Base-by-base conservation (phyloP, 2,797 vertebrate species). In the Arrhamphus sclerolepis region DNA sequence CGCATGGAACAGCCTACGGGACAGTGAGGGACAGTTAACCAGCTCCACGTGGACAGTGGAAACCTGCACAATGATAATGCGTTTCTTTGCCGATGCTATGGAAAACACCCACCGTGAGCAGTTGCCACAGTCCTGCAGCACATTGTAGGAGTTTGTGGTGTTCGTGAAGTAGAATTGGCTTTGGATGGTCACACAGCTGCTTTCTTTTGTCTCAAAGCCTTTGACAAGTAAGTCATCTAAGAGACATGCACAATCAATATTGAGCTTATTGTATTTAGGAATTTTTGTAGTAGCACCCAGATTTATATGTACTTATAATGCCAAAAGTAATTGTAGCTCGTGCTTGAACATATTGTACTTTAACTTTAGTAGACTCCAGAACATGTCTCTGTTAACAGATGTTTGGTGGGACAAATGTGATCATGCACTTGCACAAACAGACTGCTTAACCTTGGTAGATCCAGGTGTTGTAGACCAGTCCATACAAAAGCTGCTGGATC, bases 81-180 rank as follows among this genome's bases (percentile, higher is more conserved):
- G 29, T 72, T 53, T n/a, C n/a, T n/a, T 46, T 66, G 68, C 70
- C 75, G 81, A 84, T 14, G 22, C 22, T 42, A 4, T 10, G 43
- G 42, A 68, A 59, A 74, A 79, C 82, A 41, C 87, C 40, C 62
- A 98, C 98, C 98, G 94, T 78, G 97, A 98, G 89, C 98, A 99
- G 91, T 98, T 98, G 40, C 95, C 96, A 20, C 98, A 99, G 92
- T 99, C 98, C 52, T 98, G 97, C 83, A 98, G 94, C 73, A 96
- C 88, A 0, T 96, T 97, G 88, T 97, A 98, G 44, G 95, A 96
- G 86, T 95, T 94, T 19, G 96, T 97, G 85, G 94, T 93, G 34
- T 95, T 95, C 77, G 95, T 96, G 75, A 99, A 98, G 85, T 95
- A 98, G 87, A 97, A 99, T 89, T 98, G 98, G 6, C 96, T 98